A percentile compares a stretch with the other conserved stretches of the same genome.
Evolutionary conservation across 1,140 invertebrate genomes (phyloP).

Genomic region (Venturia canescens): DNA sequence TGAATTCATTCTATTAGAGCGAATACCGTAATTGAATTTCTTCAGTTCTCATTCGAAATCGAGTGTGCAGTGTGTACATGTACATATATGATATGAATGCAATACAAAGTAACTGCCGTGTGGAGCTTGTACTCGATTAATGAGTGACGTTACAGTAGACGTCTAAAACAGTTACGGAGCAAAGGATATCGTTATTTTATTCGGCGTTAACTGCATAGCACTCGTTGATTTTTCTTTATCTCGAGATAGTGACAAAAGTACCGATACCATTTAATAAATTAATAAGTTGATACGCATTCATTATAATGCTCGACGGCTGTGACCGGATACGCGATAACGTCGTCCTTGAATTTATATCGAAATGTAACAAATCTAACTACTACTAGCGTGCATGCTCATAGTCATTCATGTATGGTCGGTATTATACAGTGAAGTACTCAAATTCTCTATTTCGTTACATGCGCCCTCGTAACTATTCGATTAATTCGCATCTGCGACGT

Average conservation of each 20-base stretch:
- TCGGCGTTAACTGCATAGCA: neutral
- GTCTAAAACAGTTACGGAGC: neutral
- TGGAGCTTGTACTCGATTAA: constrained; percentile 15
- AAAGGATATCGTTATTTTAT: constrained; percentile 29
- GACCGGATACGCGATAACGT: constrained; percentile 22
- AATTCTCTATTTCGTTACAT: constrained; percentile 8
- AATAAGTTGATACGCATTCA: constrained; percentile 28
- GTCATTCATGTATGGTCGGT: neutral
- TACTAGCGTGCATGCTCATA: neutral
- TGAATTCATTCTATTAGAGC: neutral
- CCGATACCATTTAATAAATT: constrained; percentile 20
- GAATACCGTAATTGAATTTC: neutral
- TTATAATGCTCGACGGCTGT: neutral
- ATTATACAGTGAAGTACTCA: constrained; percentile 1
- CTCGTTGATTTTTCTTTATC: neutral
- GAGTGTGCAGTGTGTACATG: no score
- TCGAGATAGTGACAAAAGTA: constrained; percentile 8
- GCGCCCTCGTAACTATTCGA: constrained; percentile 37
- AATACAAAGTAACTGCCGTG: neutral
- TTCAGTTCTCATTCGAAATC: neutral
- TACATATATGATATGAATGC: neutral
- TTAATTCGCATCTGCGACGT: constrained; percentile 27
- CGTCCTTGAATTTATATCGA: neutral
- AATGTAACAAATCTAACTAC: no score
- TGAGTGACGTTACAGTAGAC: constrained; percentile 12